Conservation (phyloP, 2,113 vertebrate species). For the Phoenicopterus ruber region DNA sequence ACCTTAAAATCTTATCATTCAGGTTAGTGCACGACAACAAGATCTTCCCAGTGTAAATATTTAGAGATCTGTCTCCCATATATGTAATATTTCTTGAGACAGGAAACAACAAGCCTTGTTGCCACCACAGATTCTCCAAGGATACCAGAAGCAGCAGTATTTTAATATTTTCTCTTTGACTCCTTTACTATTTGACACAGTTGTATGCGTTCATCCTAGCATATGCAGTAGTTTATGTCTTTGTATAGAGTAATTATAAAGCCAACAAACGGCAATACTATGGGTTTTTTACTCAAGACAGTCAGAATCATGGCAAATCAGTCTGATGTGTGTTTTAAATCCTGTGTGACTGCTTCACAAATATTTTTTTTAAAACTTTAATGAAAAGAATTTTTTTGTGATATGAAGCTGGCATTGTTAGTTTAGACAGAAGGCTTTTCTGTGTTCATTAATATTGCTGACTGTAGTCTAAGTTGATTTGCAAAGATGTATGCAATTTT, state of each 20-base stretch:
- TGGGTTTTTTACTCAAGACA: neutral
- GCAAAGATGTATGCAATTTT: neutral
- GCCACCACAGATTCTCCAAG: neutral
- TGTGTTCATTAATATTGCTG: constrained; percentile 31
- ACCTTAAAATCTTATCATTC: neutral
- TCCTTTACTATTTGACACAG: neutral
- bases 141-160: neutral
- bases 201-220: neutral
- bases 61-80: neutral
- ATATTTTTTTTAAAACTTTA: neutral
- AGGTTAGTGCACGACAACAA: neutral
- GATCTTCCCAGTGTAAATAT: neutral
- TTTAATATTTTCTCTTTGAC: constrained; percentile 1
- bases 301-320: neutral
- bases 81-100: neutral
- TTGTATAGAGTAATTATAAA: neutral
- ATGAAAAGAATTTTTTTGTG: neutral
- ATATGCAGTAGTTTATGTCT: neutral
- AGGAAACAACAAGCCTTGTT: neutral
- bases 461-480: constrained; percentile 19
- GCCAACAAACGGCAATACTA: neutral
- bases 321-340: neutral
- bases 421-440: constrained; percentile 5
- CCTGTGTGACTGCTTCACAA: constrained; percentile 22
- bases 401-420: neutral